Evolutionary conservation across 2,888 invertebrate species (phyloP).

Genomic region (Hirtodrosophila confusa): DNA sequence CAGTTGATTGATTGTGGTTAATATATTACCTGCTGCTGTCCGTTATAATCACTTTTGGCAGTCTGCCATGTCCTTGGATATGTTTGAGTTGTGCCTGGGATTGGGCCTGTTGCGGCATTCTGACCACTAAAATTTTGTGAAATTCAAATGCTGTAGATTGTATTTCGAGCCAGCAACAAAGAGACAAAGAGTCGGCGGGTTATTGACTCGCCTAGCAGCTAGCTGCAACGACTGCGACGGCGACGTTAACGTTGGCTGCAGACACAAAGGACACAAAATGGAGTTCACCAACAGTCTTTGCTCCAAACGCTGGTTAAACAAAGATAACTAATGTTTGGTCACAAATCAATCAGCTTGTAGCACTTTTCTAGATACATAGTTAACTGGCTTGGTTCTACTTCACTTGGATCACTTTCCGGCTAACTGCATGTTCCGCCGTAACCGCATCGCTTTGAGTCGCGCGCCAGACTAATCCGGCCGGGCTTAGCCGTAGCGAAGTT

Average conservation of each 20-base stretch:
- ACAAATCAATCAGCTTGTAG: slow-evolving; percentile 9
- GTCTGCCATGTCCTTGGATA: slow-evolving; percentile 55
- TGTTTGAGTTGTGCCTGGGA: slow-evolving; percentile 58
- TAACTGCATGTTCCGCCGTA: slow-evolving; percentile 30
- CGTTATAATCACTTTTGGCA: slow-evolving; percentile 57
- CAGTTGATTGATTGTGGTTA: not conserved
- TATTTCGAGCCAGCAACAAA: slow-evolving; percentile 11
- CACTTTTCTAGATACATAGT: slow-evolving; percentile 7
- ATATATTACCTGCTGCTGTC: slow-evolving; percentile 67
- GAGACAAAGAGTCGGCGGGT: slow-evolving; percentile 48
- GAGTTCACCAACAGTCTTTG: slow-evolving; percentile 8
- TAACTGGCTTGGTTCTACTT: not conserved
- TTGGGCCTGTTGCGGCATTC: slow-evolving; percentile 58
- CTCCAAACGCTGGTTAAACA: no score
- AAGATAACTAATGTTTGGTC: not conserved
- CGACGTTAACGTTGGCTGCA: slow-evolving; percentile 27
- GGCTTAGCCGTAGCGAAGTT: slow-evolving; percentile 52
- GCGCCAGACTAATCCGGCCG: slow-evolving; percentile 66
- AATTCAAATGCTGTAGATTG: slow-evolving; percentile 14
- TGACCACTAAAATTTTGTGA: slow-evolving; percentile 25
- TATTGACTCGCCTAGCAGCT: slow-evolving; percentile 40
- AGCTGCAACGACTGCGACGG: not conserved
- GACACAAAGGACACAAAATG: slow-evolving; percentile 47
- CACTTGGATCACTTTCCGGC: slow-evolving; percentile 1
- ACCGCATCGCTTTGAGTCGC: slow-evolving; percentile 68